Evolutionary conservation across 2,888 invertebrate species (phyloP).

Genomic region (Callyntrura sp.): DNA sequence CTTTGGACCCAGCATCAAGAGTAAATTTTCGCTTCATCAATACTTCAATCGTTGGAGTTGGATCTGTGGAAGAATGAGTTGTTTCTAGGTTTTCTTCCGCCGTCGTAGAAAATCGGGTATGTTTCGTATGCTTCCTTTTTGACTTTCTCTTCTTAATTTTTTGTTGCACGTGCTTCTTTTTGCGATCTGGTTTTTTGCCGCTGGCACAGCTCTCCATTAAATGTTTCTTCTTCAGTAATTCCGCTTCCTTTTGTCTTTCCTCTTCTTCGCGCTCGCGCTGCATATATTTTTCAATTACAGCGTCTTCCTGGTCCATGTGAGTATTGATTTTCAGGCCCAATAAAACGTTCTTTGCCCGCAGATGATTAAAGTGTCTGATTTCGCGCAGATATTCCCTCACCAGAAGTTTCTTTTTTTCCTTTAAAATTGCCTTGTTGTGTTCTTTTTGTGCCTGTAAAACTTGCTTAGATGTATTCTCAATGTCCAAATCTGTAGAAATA

Average conservation of each 20-base stretch:
- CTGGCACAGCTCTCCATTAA: conserved; percentile 6
- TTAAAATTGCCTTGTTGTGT: not conserved
- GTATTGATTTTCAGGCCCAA: conserved; percentile 22
- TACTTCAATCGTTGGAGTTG: not conserved
- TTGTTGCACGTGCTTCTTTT: too few species aligned
- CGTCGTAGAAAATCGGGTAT: conserved; percentile 26
- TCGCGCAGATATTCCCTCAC: conserved; percentile 28
- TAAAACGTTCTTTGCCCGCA: conserved; percentile 39
- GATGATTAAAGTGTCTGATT: conserved; percentile 13
- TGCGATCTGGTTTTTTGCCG: too few species aligned
- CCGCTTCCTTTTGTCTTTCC: conserved; percentile 41
- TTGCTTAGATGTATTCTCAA: conserved; percentile 25
- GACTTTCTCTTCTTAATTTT: not conserved
- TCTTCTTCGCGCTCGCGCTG: conserved; percentile 33
- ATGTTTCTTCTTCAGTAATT: conserved; percentile 2
- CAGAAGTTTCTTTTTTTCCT: conserved; percentile 37
- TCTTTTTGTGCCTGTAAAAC: conserved; percentile 4
- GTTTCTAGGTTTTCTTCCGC: not conserved
- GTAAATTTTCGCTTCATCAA: not conserved
- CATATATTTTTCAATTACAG: conserved; percentile 39
- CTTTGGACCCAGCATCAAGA: not conserved
- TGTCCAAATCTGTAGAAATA: not conserved
- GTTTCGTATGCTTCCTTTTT: not conserved
- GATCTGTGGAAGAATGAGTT: not conserved
- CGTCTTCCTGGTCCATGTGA: conserved; percentile 7